Evolutionary conservation across 2,113 vertebrate species (phyloP), one percentile per base, ranked within the genome.

Genomic region (Passer domesticus): DNA sequence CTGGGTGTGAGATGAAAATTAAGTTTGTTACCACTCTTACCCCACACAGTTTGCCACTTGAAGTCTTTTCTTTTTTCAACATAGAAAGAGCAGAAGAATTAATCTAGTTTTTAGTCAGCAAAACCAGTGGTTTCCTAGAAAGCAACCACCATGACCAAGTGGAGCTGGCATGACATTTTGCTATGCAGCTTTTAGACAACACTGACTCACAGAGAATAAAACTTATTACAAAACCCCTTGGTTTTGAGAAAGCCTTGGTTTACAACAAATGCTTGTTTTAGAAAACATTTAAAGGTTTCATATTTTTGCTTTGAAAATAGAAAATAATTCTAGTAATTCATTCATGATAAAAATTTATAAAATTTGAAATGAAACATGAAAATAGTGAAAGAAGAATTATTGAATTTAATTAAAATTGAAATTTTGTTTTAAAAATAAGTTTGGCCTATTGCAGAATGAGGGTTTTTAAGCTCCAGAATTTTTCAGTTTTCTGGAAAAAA

Each of bases 361-460:
- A 3, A 41, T 64, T 64, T 74, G 13, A 62, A 74, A 81, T 50
- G 5, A 74, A 74, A 37, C 2, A 4, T 46, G 6, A 78, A 78
- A 82, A 56, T 31, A 35, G 1, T 19, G 13, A n/a, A 58, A 73
- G 6, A 74, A 60, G 14, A 72, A 19, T 5, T 43, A 64, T 11
- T 31, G 3, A 4, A 27, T 90, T 88, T 23, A 15, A 46, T n/a
- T 56, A 8, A 81, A 84, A 64, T 56, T 74, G 25, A 9, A 13
- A 28, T 50, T 50, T 43, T 28, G 2, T 10, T 59, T 68, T 41
- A 69, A 73, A 87, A 73, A 47, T 5, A 79, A 75, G 5, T 41
- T 59, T 81, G 6, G 10, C 17, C 9, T 68, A 4, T 58, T 1
- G 0, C 8, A 77, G 25, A 73, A 78, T n/a, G 5, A 76, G 3